A percentile compares a stretch with the other conserved stretches of the same genome.
Conservation (phyloP, 2,113 vertebrate genomes). For the Fukomys damarensis region DNA sequence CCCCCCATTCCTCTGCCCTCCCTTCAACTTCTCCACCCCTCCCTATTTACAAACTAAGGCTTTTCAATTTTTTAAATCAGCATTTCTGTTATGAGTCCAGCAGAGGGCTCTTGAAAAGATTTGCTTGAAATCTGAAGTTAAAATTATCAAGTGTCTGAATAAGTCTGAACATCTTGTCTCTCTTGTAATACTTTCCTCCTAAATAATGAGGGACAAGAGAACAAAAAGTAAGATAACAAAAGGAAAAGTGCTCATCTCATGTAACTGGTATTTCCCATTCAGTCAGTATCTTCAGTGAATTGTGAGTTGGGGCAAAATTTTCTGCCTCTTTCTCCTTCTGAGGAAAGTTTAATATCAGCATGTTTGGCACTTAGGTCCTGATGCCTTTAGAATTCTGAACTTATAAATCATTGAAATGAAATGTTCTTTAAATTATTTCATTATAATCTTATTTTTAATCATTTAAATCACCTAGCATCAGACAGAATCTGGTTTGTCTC, state of each 20-base stretch:
- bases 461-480: background rate
- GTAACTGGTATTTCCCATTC: background rate
- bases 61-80: background rate
- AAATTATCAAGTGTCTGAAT: background rate
- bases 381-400: background rate
- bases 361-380: background rate
- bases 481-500: slow-evolving; percentile 10
- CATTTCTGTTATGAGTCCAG: background rate
- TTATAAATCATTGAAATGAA: background rate
- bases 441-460: background rate
- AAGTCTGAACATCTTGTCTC: slow-evolving; percentile 8
- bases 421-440: background rate
- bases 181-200: background rate
- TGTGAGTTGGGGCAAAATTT: background rate
- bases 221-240: background rate
- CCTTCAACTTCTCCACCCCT: too few species aligned
- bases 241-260: background rate
- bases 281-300: background rate
- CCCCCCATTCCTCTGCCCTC: too few species aligned
- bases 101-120: background rate
- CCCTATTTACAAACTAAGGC: too few species aligned
- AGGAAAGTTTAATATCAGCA: background rate
- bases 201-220: background rate
- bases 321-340: background rate
- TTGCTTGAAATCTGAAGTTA: background rate